These are phyloP conservation scores for Antennarius maculatus DNA, from an alignment of 2,797 vertebrate genomes.

Conservation along the genomic window DNA sequence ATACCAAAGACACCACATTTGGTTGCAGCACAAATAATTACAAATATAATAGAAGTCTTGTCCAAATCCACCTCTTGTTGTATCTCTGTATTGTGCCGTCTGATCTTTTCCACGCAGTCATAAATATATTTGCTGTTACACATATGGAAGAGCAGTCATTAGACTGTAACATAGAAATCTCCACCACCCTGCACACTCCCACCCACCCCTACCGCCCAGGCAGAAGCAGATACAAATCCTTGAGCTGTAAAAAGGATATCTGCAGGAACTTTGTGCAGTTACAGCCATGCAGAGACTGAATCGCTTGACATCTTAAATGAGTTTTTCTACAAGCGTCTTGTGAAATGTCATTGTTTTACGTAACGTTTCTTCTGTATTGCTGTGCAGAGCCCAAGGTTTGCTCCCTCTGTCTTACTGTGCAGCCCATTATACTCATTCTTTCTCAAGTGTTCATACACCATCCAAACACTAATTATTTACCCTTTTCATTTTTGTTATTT, in stretches of 20 bases:
- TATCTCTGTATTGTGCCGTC: neutral
- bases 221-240: slow-evolving; percentile 40
- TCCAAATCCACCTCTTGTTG: too few relatives aligned
- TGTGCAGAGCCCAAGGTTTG: neutral
- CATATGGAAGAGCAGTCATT: slow-evolving; percentile 11
- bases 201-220: neutral
- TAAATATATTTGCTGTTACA: slow-evolving; percentile 27
- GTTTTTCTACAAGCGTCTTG: slow-evolving; percentile 6
- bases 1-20: neutral
- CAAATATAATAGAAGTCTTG: too few relatives aligned
- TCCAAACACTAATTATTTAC: slow-evolving; percentile 8
- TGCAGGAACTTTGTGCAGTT: slow-evolving; percentile 32
- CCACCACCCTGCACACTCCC: slow-evolving; percentile 18
- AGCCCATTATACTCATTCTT: neutral
- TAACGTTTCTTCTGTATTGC: slow-evolving; percentile 2
- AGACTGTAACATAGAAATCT: slow-evolving; percentile 17
- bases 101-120: slow-evolving; percentile 20
- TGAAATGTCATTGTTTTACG: slow-evolving; percentile 40
- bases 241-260: slow-evolving; percentile 38
- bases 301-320: slow-evolving; percentile 11
- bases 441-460: neutral
- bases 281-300: slow-evolving; percentile 3
- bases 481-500: neutral
- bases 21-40: neutral
- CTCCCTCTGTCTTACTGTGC: neutral